Conservation (phyloP, 2,888 invertebrate genomes). For the Ormyrus rosae region DNA sequence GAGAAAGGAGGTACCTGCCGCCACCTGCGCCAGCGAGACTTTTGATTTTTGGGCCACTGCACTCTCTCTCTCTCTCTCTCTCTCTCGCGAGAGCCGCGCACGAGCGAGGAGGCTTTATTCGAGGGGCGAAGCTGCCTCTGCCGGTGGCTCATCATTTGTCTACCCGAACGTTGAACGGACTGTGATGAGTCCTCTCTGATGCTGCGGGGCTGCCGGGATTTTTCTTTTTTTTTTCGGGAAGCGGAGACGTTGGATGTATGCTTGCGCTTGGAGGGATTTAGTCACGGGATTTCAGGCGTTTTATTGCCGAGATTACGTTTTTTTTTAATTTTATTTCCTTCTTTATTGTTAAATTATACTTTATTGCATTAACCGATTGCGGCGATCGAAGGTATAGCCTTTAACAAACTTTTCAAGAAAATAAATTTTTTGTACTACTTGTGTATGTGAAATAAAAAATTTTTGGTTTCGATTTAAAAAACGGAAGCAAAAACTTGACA, state of each 20-base stretch:
- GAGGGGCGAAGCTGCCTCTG: neutral
- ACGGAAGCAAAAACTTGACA: too few species aligned
- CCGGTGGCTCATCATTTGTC: neutral
- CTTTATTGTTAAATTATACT: too few species aligned
- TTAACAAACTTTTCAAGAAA: too few species aligned
- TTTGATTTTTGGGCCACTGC: constrained; percentile 71
- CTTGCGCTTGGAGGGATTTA: neutral
- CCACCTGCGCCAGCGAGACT: constrained; percentile 71
- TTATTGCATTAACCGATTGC: too few species aligned
- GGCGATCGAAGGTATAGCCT: too few species aligned
- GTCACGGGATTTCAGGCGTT: neutral
- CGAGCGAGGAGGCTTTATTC: neutral
- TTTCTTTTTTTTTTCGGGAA: constrained; percentile 2
- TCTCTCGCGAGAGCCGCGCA: constrained; percentile 28
- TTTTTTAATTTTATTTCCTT: too few species aligned
- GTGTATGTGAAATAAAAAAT: too few species aligned
- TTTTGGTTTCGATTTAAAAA: too few species aligned
- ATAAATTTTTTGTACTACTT: too few species aligned
- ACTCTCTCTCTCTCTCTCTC: constrained; percentile 38
- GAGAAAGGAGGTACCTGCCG: constrained; percentile 68
- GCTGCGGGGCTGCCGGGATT: neutral
- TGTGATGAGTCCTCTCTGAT: neutral
- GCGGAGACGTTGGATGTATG: too few species aligned
- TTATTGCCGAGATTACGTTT: neutral
- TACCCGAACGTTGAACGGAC: neutral